phyloP scores from a whole-genome alignment of 2,888 invertebrate genomes.

The Melipona bicolor region DNA sequence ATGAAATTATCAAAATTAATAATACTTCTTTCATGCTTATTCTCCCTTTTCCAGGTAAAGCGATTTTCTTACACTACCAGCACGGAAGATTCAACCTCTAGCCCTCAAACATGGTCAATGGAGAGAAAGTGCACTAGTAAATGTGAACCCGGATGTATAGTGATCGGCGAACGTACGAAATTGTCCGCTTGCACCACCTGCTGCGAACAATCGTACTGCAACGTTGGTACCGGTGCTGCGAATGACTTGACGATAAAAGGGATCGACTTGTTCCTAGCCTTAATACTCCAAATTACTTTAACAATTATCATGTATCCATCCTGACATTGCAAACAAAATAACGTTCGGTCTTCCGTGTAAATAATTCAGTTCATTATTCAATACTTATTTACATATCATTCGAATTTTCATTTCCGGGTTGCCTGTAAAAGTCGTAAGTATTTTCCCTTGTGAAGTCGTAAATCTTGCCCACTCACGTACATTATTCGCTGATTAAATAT shows the following conservation, averaged over 20 bases:
- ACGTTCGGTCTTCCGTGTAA: constrained; percentile 18
- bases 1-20: neutral
- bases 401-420: neutral
- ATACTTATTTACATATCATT: neutral
- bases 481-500: too few species aligned
- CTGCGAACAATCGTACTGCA: constrained; percentile 92
- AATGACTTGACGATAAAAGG: constrained; percentile 72
- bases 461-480: too few species aligned
- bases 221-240: constrained; percentile 87
- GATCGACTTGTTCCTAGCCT: constrained; percentile 77
- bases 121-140: constrained; percentile 93
- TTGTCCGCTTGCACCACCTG: constrained; percentile 95
- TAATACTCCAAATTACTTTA: constrained; percentile 77
- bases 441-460: neutral
- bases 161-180: constrained; percentile 95
- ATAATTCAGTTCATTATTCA: constrained; percentile 19
- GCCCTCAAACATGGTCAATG: constrained; percentile 91
- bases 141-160: constrained; percentile 95
- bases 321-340: constrained; percentile 75
- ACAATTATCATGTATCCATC: constrained; percentile 80
- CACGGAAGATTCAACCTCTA: constrained; percentile 91
- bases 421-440: neutral
- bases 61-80: constrained; percentile 93
- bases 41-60: constrained; percentile 87
- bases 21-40: neutral